phyloP scores from a whole-genome alignment of 2,797 vertebrate species.

The Amniataba percoides region DNA sequence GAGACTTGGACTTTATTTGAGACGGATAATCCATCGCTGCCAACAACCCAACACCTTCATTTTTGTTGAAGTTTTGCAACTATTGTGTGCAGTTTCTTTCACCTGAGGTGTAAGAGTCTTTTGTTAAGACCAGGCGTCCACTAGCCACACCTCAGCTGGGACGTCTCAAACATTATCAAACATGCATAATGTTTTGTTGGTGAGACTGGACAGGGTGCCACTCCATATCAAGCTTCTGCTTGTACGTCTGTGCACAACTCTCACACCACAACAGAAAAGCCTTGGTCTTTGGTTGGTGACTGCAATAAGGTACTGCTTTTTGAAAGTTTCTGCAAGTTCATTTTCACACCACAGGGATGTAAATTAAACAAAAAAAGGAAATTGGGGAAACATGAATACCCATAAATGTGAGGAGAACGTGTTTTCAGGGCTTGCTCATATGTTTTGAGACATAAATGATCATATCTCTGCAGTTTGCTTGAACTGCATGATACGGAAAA shows the following conservation, averaged over 20 bases:
- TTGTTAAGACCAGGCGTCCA: background rate
- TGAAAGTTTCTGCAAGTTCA: background rate
- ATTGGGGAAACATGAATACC: background rate
- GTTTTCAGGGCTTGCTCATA: background rate
- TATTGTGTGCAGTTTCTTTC: background rate
- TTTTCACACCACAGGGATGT: background rate
- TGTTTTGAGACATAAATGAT: constrained; percentile 6
- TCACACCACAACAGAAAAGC: background rate
- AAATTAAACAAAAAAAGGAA: background rate
- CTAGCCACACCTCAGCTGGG: background rate
- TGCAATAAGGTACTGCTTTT: background rate
- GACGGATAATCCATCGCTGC: constrained; percentile 6
- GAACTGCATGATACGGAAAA: background rate
- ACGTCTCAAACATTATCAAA: background rate
- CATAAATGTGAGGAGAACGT: background rate
- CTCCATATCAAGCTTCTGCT: background rate
- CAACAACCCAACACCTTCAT: background rate
- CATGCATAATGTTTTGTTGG: background rate
- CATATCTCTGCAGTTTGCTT: background rate
- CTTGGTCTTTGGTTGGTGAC: background rate
- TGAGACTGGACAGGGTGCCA: background rate
- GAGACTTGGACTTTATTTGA: constrained; percentile 5
- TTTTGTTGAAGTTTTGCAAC: background rate
- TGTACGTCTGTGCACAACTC: background rate
- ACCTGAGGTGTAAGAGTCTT: background rate